Evolutionary conservation across 2,797 vertebrate species (phyloP).

Genomic region (Sebastes hubbsi): DNA sequence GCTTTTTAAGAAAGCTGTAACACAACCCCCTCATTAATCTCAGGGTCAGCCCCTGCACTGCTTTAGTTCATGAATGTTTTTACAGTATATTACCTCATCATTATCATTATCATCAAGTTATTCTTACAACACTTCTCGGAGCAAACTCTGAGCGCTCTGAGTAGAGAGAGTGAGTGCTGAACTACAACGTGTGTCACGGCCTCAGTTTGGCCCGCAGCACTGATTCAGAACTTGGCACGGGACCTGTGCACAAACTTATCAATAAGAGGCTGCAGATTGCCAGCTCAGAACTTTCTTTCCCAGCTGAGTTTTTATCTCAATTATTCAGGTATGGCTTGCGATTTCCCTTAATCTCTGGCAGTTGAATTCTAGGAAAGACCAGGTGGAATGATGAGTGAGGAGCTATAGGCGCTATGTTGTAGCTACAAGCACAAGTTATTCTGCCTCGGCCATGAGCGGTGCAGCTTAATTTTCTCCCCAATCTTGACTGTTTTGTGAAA

Average conservation of each 20-base stretch:
- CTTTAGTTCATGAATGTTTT: conserved; percentile 17
- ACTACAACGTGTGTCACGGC: conserved; percentile 36
- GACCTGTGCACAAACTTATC: conserved; percentile 43
- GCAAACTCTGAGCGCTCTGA: conserved; percentile 4
- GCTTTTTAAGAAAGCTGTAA: not conserved
- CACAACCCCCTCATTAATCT: conserved; percentile 33
- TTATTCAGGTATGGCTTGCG: conserved; percentile 57
- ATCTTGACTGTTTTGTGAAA: conserved; percentile 1
- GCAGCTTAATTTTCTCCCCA: conserved; percentile 11
- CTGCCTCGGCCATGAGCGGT: conserved; percentile 6
- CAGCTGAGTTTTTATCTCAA: conserved; percentile 50
- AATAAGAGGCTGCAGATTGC: conserved; percentile 48
- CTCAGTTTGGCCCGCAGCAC: conserved; percentile 31
- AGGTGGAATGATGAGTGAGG: conserved; percentile 47
- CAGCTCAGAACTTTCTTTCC: conserved; percentile 37
- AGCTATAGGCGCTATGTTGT: not conserved
- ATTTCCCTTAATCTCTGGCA: conserved; percentile 43
- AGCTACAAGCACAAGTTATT: conserved; percentile 30
- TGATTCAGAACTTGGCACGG: conserved; percentile 42
- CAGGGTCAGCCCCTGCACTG: not conserved
- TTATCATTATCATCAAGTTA: conserved; percentile 34
- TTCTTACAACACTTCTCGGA: conserved; percentile 21
- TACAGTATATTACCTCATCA: conserved; percentile 47
- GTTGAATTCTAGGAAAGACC: conserved; percentile 43
- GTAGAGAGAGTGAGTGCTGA: not conserved